Percentiles rank a stretch among this genome's conserved stretches.
Evolutionary conservation across 2,888 invertebrate genomes (phyloP).

Genomic region (Sclerodermus sp.): DNA sequence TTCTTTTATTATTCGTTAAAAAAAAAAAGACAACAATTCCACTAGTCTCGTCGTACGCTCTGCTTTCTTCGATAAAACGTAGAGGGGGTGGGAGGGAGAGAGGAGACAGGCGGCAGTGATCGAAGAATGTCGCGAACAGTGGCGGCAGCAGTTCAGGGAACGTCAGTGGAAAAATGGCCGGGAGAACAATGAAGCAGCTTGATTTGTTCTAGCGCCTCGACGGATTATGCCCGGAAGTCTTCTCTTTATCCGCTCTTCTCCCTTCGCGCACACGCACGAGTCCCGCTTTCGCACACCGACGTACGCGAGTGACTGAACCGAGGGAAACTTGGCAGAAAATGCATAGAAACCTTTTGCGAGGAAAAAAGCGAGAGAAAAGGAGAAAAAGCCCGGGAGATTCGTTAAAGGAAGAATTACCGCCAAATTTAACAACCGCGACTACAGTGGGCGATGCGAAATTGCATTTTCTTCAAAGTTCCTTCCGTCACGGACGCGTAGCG

Average conservation of each 20-base stretch:
- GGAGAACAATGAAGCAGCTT: conserved; percentile 47
- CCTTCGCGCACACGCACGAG: neutral
- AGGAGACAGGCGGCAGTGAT: neutral
- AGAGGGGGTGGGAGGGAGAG: neutral
- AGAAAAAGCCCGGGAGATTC: too few species aligned
- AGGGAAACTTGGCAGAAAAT: conserved; percentile 1
- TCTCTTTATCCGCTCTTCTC: conserved; percentile 42
- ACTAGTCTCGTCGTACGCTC: too few species aligned
- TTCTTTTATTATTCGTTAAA: conserved; percentile 9
- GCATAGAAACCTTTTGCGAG: too few species aligned
- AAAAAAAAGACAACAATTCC: too few species aligned
- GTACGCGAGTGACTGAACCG: neutral
- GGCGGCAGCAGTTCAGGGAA: neutral
- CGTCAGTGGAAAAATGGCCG: conserved; percentile 16
- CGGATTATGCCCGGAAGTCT: conserved; percentile 57
- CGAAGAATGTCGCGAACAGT: neutral
- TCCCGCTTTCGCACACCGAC: neutral
- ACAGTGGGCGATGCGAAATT: too few species aligned
- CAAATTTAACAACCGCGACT: too few species aligned
- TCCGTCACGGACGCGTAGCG: too few species aligned
- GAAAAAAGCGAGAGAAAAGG: too few species aligned
- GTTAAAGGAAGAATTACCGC: too few species aligned
- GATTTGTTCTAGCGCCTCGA: conserved; percentile 52
- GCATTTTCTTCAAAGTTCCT: too few species aligned
- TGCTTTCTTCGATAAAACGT: too few species aligned